Percentiles rank a stretch among this genome's conserved stretches.
These are phyloP conservation scores for Platypus cylindrus DNA, from an alignment of 2,888 invertebrate genomes.

Conservation along the genomic window DNA sequence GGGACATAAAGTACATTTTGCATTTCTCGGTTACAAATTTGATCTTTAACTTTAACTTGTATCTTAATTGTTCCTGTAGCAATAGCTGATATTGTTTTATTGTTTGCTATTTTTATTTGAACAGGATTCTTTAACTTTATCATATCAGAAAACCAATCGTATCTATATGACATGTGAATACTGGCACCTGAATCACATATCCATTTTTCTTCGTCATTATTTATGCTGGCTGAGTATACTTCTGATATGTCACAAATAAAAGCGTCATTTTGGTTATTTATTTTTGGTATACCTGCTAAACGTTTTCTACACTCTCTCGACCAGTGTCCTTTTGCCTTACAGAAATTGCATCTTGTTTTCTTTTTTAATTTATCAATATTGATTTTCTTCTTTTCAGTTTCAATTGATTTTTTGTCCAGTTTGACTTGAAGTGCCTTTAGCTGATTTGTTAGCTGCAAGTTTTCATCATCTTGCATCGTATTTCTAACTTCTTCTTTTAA, in stretches of 20 bases:
- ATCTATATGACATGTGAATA: conserved; percentile 15
- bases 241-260: conserved; percentile 11
- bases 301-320: conserved; percentile 14
- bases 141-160: conserved; percentile 12
- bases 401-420: conserved; percentile 2
- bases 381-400: conserved; percentile 4
- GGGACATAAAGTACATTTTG: conserved; percentile 10
- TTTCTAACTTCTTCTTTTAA: conserved; percentile 14
- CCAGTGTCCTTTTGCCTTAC: conserved; percentile 16
- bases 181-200: conserved; percentile 20
- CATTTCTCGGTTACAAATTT: conserved; percentile 7
- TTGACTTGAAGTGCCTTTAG: conserved; percentile 9
- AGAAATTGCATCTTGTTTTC: conserved; percentile 13
- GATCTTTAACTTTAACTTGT: conserved; percentile 6
- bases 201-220: conserved; percentile 14
- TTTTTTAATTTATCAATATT: conserved; percentile 11
- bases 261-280: not conserved
- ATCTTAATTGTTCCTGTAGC: conserved; percentile 7
- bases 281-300: conserved; percentile 8
- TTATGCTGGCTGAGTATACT: conserved; percentile 8
- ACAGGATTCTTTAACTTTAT: conserved; percentile 3
- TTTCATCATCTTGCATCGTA: conserved; percentile 8
- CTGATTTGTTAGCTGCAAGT: conserved; percentile 9
- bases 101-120: conserved; percentile 6
- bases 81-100: conserved; percentile 8